Conservation (phyloP, 2,888 invertebrate species). For the Euzetes globulus region DNA sequence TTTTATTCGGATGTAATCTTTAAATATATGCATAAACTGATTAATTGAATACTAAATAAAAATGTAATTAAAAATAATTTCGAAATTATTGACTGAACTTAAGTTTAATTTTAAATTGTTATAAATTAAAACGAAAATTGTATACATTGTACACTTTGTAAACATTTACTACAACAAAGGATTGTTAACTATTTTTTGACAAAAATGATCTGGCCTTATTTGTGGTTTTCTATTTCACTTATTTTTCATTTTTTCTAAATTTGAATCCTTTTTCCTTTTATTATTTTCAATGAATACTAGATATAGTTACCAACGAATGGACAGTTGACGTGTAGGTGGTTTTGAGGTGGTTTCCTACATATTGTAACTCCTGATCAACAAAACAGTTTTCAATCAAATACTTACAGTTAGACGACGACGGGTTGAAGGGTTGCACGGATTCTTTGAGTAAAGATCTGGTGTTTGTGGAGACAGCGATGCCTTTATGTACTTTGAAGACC, state of each 20-base stretch:
- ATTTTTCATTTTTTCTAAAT: conserved; percentile 7
- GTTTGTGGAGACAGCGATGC: conserved; percentile 20
- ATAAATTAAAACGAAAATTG: background rate
- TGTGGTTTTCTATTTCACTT: conserved; percentile 9
- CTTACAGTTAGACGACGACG: conserved; percentile 2
- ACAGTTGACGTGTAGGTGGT: conserved; percentile 24
- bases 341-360: background rate
- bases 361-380: conserved; percentile 2
- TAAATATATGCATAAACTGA: too few species aligned
- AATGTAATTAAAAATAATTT: too few species aligned
- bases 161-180: conserved; percentile 7
- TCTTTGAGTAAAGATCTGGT: conserved; percentile 11
- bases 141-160: background rate
- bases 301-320: background rate
- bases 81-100: too few species aligned
- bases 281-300: background rate
- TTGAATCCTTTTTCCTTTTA: conserved; percentile 11
- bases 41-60: too few species aligned
- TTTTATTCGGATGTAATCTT: too few species aligned
- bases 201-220: background rate
- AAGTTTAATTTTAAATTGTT: too few species aligned
- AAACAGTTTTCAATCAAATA: conserved; percentile 25
- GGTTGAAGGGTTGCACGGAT: conserved; percentile 18
- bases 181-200: background rate
- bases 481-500: conserved; percentile 28